phyloP scores from a whole-genome alignment of 2,113 vertebrate species.

The Promerops cafer region DNA sequence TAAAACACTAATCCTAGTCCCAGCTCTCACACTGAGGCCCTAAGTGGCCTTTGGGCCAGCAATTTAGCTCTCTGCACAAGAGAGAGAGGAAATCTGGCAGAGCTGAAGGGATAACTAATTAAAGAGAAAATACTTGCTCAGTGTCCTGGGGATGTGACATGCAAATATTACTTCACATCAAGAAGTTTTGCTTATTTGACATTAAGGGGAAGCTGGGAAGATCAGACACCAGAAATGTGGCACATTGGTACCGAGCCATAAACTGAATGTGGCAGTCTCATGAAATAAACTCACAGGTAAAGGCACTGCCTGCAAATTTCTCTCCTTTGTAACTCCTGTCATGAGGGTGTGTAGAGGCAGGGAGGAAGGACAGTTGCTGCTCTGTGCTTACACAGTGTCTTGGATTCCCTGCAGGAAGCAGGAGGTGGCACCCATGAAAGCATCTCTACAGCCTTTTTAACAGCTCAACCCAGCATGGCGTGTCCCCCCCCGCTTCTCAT shows the following conservation, averaged over 20 bases:
- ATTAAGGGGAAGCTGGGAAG: background rate
- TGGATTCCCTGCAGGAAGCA: background rate
- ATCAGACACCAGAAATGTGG: background rate
- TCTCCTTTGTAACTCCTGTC: background rate
- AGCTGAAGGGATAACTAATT: background rate
- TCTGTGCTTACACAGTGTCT: background rate
- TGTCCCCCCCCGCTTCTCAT: background rate
- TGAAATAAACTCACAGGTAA: background rate
- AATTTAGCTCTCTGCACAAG: background rate
- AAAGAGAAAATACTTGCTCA: background rate
- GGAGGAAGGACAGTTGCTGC: background rate
- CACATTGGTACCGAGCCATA: background rate
- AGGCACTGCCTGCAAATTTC: background rate
- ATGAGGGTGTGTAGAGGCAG: background rate
- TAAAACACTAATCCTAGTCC: background rate
- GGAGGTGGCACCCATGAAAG: background rate
- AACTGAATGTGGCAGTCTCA: background rate
- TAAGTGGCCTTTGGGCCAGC: background rate
- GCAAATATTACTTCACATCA: background rate
- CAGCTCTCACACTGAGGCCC: background rate
- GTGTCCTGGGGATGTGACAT: background rate
- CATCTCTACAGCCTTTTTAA: background rate
- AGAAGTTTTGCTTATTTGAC: background rate
- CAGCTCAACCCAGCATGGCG: fast-evolving
- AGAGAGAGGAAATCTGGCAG: background rate